Conservation (phyloP, 1,140 invertebrate species). For the Penaeus vannamei region DNA sequence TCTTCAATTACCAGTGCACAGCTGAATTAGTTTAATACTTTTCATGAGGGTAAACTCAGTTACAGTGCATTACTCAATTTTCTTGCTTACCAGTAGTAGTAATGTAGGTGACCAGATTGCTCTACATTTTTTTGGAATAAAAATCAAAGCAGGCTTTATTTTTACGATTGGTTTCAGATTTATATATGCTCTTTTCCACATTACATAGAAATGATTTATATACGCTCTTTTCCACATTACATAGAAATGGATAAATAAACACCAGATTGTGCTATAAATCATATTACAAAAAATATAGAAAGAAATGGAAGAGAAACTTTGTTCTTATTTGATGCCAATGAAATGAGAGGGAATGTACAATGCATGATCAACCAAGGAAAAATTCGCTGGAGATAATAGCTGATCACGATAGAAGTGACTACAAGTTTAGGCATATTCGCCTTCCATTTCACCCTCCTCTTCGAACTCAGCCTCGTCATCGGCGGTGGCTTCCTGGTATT, state of each 20-base stretch:
- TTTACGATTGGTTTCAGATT: too few relatives aligned
- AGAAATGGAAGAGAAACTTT: constrained; percentile 55
- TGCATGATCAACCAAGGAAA: constrained; percentile 1
- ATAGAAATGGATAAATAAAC: background rate
- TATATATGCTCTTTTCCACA: too few relatives aligned
- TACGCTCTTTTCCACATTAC: too few relatives aligned
- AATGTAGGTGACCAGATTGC: too few relatives aligned
- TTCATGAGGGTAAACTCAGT: too few relatives aligned
- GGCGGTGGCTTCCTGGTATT: constrained; percentile 58
- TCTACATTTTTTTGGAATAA: too few relatives aligned
- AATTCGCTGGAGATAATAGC: background rate
- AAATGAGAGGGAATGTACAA: constrained; percentile 57
- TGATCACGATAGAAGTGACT: constrained; percentile 17
- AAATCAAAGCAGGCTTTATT: too few relatives aligned
- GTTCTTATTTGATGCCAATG: constrained; percentile 50
- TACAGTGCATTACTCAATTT: too few relatives aligned
- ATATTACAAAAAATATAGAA: constrained; percentile 56
- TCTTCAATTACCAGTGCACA: too few relatives aligned
- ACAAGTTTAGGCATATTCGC: constrained; percentile 53
- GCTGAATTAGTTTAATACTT: too few relatives aligned
- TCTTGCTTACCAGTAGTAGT: too few relatives aligned
- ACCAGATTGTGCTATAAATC: background rate
- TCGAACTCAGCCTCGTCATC: constrained; percentile 58
- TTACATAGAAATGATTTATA: background rate
- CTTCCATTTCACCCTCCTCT: constrained; percentile 59